Base-by-base conservation (phyloP, 2,888 invertebrate genomes). In the Diarsia brunnea region DNA sequence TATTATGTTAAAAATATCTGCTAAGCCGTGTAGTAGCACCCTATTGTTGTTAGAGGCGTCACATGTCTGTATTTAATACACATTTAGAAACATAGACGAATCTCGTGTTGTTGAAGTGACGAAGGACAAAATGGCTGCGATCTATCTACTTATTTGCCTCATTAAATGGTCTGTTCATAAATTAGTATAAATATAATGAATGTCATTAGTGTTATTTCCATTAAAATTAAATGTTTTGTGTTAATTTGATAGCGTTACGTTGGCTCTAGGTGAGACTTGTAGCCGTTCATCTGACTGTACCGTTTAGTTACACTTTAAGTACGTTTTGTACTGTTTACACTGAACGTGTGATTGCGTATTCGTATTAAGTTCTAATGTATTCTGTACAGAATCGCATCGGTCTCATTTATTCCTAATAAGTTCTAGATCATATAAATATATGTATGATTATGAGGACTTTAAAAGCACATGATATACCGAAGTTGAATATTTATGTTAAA, bases 391-490 rank as follows among this genome's bases (percentile, higher is more conserved):
- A 86, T 92, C 89, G 86, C 90, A 89, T 90, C 91, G 82, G 90
- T 90, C 90, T 90, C 90, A 92, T 92, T 87, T 93, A 94, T 93
- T 94, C 92, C 92, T 93, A 91, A 93, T 95, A 91, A 93, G 94
- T 96, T 96, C 96, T 96, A 96, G 96, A 96, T 96, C 96, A 96
- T 96, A 96, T 96, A 95, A 96, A 96, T 96, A 96, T 96, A 95
- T 94, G 87, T 92, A 91, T 91, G 88, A 92, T 90, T 89, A 90
- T 87, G 87, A 88, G 87, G 87, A 89, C 85, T 89, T 88, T 84
- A 87, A 84, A 82, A 88, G 87, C 88, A 90, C 89, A 88, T 85
- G 84, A 89, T 81, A 83, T 87, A 84, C 86, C 75, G 81, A 90
- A 86, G 81, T 88, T 88, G 82, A 88, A 71, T 78, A 84, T 83